These are phyloP conservation scores for Gallinago jamesoni DNA, from an alignment of 2,113 vertebrate species.

Conservation along the genomic window DNA sequence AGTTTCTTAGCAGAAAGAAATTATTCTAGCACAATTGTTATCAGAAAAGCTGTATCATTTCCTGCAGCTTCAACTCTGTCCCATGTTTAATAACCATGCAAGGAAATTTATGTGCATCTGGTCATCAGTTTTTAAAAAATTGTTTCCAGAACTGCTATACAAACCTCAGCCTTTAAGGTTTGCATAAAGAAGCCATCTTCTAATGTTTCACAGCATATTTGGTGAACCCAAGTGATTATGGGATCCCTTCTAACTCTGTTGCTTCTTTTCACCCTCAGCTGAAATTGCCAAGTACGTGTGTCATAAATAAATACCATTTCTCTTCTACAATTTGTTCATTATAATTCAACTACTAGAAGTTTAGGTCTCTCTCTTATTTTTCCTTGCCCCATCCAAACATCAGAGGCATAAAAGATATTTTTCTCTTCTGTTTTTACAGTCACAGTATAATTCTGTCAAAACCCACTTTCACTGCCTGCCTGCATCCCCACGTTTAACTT, in stretches of 20 bases:
- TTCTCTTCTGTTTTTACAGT: neutral
- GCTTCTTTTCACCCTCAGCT: neutral
- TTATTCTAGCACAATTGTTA: neutral
- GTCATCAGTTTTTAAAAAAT: neutral
- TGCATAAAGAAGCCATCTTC: neutral
- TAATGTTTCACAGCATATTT: neutral
- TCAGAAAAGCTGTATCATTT: neutral
- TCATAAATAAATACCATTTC: neutral
- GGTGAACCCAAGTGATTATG: neutral
- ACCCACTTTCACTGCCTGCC: neutral
- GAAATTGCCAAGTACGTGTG: neutral
- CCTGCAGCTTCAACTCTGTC: neutral
- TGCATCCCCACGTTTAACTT: neutral
- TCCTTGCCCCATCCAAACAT: neutral
- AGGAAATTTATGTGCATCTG: neutral
- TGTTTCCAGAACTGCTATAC: neutral
- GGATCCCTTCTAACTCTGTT: neutral
- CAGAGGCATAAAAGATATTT: neutral
- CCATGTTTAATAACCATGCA: neutral
- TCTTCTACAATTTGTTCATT: fast-evolving
- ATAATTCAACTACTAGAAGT: neutral
- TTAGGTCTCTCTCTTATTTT: neutral
- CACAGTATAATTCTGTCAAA: neutral
- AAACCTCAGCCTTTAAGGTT: neutral
- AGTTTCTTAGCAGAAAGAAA: neutral